Conservation (phyloP, 2,888 invertebrate species). For the Hydrotaea cyrtoneurina region DNA sequence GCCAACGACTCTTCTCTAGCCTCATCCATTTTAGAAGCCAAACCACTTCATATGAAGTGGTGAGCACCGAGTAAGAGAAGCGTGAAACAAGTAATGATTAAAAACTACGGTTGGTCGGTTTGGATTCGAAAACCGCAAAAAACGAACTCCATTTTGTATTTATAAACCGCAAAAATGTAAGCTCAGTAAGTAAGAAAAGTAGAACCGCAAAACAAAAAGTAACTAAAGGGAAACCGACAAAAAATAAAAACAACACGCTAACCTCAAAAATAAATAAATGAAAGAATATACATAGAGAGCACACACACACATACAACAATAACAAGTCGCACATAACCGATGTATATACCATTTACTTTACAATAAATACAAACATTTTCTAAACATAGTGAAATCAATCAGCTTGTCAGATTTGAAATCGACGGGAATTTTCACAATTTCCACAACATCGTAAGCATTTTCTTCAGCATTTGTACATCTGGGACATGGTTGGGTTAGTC, state of each 20-base stretch:
- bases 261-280: constrained; percentile 1
- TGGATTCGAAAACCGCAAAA: constrained; percentile 48
- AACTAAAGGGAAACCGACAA: constrained; percentile 11
- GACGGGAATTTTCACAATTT: no score
- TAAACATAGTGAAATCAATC: no score
- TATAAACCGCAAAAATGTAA: constrained; percentile 54
- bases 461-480: no score
- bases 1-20: not conserved
- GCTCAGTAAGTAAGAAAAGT: constrained; percentile 6
- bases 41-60: not conserved
- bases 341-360: no score
- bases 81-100: constrained; percentile 6
- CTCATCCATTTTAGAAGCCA: not conserved
- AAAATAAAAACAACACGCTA: not conserved
- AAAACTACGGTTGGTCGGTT: constrained; percentile 16
- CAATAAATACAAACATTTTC: no score
- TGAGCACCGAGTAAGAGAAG: not conserved
- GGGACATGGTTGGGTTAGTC: no score
- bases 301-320: not conserved
- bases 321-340: no score
- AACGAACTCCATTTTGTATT: constrained; percentile 44
- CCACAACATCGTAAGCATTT: no score
- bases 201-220: constrained; percentile 7
- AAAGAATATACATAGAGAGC: not conserved
- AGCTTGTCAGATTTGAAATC: no score